Evolutionary conservation across 92 coral and sea anemone genomes (phyloP).

Genomic region (Muricea muricata): DNA sequence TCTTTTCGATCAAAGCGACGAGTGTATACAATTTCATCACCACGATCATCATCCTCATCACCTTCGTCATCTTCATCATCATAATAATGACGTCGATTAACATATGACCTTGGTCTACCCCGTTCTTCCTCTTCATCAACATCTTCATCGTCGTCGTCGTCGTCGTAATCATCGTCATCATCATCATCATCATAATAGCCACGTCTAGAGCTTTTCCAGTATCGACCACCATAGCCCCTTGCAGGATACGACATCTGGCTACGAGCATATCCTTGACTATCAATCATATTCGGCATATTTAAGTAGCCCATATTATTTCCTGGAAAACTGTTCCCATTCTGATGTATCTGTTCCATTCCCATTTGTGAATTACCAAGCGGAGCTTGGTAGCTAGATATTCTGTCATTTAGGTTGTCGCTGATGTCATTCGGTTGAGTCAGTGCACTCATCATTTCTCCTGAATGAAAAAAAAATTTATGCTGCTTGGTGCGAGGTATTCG

Average conservation of each 20-base stretch:
- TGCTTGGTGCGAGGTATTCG: background rate
- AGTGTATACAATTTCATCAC: constrained; percentile 11
- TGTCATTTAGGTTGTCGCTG: background rate
- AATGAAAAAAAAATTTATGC: background rate
- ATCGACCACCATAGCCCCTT: background rate
- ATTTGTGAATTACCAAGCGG: background rate
- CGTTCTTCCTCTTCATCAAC: constrained; percentile 25
- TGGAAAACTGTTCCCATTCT: constrained; percentile 1
- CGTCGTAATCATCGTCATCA: constrained; percentile 15
- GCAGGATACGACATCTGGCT: constrained; percentile 24
- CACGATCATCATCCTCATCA: background rate
- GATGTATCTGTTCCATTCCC: constrained; percentile 24
- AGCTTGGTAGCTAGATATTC: background rate
- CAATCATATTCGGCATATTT: constrained; percentile 6
- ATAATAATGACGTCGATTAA: constrained; percentile 5
- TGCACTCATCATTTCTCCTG: background rate
- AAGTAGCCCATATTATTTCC: background rate
- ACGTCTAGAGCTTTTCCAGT: background rate
- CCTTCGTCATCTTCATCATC: constrained; percentile 9
- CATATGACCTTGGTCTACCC: constrained; percentile 23
- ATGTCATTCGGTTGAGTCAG: constrained; percentile 12
- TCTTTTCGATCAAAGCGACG: constrained; percentile 32
- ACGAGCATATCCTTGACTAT: constrained; percentile 6
- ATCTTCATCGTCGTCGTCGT: constrained; percentile 23
- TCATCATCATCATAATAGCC: background rate